These are phyloP conservation scores for Lasaia peninsularis DNA, from an alignment of 1,140 invertebrate species.

Conservation along the genomic window DNA sequence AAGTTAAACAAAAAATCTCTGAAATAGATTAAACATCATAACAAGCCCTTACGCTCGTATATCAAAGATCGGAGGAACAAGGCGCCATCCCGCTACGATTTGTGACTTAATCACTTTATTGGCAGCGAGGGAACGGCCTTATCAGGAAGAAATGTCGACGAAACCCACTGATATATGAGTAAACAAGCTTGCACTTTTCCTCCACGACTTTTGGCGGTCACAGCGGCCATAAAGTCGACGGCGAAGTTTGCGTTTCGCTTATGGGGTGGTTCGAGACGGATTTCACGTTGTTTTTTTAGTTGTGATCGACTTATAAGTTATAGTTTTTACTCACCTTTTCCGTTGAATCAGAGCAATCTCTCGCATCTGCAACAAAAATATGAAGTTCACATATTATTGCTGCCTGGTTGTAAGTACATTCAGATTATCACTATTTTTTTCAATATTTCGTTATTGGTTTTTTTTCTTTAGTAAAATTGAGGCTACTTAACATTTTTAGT, in stretches of 20 bases:
- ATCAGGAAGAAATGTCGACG: conserved; percentile 66
- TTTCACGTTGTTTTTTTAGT: conserved; percentile 48
- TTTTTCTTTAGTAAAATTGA: too few relatives aligned
- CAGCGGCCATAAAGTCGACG: conserved; percentile 63
- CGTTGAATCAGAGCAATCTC: conserved; percentile 49
- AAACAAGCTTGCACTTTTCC: conserved; percentile 75
- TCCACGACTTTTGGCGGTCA: conserved; percentile 67
- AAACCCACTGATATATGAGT: conserved; percentile 64
- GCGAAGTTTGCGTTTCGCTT: conserved; percentile 60
- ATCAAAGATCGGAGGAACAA: conserved; percentile 35
- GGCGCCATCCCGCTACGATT: conserved; percentile 56
- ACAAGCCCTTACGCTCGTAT: conserved; percentile 31
- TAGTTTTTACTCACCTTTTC: conserved; percentile 57
- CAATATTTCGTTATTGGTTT: too few relatives aligned
- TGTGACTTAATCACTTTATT: conserved; percentile 77
- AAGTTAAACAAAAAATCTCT: conserved; percentile 16
- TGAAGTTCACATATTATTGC: conserved; percentile 12
- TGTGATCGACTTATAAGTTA: conserved; percentile 37
- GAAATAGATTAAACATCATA: conserved; percentile 36
- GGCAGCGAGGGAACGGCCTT: conserved; percentile 67
- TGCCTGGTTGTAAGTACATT: too few relatives aligned
- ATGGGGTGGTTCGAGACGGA: conserved; percentile 41
- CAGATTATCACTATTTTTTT: too few relatives aligned
- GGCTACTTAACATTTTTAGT: too few relatives aligned
- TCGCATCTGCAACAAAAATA: conserved; percentile 58